Conservation (phyloP, 2,888 invertebrate species). For the Drosophila pegasa region DNA sequence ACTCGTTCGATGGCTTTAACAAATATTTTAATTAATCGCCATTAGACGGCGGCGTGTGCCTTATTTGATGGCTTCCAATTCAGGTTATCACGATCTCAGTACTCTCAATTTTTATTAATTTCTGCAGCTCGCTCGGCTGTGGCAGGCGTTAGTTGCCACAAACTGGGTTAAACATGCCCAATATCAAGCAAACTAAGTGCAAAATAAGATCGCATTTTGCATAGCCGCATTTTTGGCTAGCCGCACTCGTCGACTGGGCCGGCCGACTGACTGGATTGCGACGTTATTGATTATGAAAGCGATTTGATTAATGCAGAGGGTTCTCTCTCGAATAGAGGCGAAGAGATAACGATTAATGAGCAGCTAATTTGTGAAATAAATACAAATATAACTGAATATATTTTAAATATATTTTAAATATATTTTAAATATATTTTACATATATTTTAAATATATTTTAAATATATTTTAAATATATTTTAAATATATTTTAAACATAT, state of each 20-base stretch:
- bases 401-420: too few relatives aligned
- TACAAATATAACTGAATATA: too few relatives aligned
- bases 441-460: too few relatives aligned
- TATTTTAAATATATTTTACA: too few relatives aligned
- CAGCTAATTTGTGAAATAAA: too few relatives aligned
- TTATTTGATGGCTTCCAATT: conserved; percentile 47
- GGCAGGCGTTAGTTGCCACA: conserved; percentile 69
- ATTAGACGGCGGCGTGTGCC: conserved; percentile 51
- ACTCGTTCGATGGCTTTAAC: conserved; percentile 63
- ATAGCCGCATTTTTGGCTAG: conserved; percentile 22
- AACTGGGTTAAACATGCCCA: conserved; percentile 67
- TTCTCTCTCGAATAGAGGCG: not conserved
- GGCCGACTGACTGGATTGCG: conserved; percentile 3
- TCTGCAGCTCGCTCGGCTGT: conserved; percentile 46
- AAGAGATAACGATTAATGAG: too few relatives aligned
- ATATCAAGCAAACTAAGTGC: conserved; percentile 25
- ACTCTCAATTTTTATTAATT: conserved; percentile 36
- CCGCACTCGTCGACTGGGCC: conserved; percentile 11
- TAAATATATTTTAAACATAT: too few relatives aligned
- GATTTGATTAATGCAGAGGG: conserved; percentile 10
- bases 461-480: too few relatives aligned
- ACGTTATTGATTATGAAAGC: conserved; percentile 21
- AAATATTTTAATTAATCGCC: conserved; percentile 75
- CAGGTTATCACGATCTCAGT: conserved; percentile 59
- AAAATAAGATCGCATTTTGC: conserved; percentile 40